Evolutionary conservation across 2,888 invertebrate species (phyloP).

Genomic region (Diplolepis rosae): DNA sequence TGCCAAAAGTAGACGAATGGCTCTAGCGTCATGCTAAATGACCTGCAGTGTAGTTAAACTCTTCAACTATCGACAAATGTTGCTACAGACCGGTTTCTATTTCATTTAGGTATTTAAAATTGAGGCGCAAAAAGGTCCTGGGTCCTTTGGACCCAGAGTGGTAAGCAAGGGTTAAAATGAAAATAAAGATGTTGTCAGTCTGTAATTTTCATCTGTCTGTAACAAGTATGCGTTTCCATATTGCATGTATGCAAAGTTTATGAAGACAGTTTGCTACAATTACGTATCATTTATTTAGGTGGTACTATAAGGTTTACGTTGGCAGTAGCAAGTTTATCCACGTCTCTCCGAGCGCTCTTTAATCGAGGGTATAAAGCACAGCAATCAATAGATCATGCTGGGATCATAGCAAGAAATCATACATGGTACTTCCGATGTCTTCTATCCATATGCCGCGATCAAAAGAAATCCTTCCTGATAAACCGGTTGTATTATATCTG

Average conservation of each 20-base stretch:
- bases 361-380: not conserved
- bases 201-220: not conserved
- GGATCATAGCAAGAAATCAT: conserved; percentile 16
- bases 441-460: not conserved
- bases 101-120: no score
- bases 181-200: not conserved
- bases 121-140: no score
- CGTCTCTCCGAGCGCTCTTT: conserved; percentile 4
- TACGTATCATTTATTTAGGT: conserved; percentile 7
- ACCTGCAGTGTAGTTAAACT: no score
- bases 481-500: not conserved
- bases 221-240: not conserved
- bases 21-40: no score
- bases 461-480: not conserved
- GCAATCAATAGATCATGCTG: conserved; percentile 19
- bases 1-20: no score
- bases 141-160: no score
- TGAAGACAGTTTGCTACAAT: conserved; percentile 1
- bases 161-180: no score
- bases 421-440: conserved; percentile 14
- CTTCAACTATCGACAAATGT: no score
- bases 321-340: conserved; percentile 12
- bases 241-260: not conserved
- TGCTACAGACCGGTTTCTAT: no score
- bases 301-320: not conserved